phyloP scores from a whole-genome alignment of 2,888 invertebrate genomes.

The Caenorhabditis panamensis region DNA sequence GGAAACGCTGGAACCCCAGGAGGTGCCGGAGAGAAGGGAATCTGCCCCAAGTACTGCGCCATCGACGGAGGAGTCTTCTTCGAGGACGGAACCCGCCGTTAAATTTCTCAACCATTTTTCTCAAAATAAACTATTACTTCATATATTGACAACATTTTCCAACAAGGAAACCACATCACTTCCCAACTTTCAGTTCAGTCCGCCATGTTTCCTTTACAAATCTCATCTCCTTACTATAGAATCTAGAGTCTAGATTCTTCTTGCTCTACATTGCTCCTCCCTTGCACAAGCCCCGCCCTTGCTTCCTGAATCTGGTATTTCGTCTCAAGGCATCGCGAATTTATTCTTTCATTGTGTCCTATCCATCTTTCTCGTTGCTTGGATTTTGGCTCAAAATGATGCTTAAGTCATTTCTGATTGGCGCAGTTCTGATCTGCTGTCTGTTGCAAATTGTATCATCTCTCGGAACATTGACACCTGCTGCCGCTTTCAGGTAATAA shows the following conservation, averaged over 20 bases:
- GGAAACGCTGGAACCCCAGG: slow-evolving; percentile 69
- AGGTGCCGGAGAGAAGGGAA: slow-evolving; percentile 58
- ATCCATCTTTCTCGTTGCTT: neutral
- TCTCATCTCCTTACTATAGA: neutral
- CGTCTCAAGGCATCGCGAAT: neutral
- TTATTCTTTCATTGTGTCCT: neutral
- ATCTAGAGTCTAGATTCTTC: too few species aligned
- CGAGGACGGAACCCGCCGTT: slow-evolving; percentile 74
- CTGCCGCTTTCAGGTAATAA: slow-evolving; percentile 36
- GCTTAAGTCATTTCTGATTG: slow-evolving; percentile 10
- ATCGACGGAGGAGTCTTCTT: slow-evolving; percentile 77
- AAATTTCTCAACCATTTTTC: slow-evolving; percentile 16
- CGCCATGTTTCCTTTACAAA: neutral
- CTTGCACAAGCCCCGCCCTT: slow-evolving; percentile 1
- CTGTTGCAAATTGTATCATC: slow-evolving; percentile 15
- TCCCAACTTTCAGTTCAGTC: neutral
- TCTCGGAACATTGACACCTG: slow-evolving; percentile 22
- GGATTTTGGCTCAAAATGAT: slow-evolving; percentile 22
- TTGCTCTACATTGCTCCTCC: slow-evolving; percentile 1
- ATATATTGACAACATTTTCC: too few species aligned
- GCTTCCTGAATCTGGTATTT: neutral
- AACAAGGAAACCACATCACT: neutral
- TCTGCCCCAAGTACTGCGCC: slow-evolving; percentile 69
- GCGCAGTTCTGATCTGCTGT: slow-evolving; percentile 13
- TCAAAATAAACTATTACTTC: slow-evolving; percentile 20